Conservation (phyloP, 2,113 vertebrate species). For the Centropus bengalensis region DNA sequence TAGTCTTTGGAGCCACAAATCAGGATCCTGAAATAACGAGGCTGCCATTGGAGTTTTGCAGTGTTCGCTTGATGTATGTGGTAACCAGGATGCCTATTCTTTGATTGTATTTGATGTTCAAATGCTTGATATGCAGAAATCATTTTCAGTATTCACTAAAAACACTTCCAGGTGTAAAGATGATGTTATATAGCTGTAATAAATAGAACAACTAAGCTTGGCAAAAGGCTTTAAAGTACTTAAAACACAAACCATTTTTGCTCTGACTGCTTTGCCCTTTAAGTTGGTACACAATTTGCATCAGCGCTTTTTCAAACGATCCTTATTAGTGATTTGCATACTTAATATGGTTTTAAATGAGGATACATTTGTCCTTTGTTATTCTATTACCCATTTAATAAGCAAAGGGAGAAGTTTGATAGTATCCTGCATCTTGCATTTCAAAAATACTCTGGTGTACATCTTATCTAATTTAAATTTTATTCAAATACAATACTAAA, state of each 20-base stretch:
- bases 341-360: slow-evolving; percentile 41
- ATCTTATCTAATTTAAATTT: slow-evolving; percentile 36
- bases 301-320: neutral
- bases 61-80: neutral
- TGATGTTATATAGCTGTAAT: neutral
- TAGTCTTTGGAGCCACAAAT: neutral
- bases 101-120: neutral
- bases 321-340: slow-evolving; percentile 42
- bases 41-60: neutral
- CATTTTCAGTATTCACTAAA: neutral
- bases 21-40: neutral
- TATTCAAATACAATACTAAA: slow-evolving; percentile 28
- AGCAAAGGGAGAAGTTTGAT: neutral
- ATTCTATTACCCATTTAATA: slow-evolving; percentile 3
- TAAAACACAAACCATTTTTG: slow-evolving; percentile 34
- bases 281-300: slow-evolving; percentile 3
- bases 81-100: neutral
- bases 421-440: neutral
- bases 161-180: neutral
- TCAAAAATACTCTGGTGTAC: neutral
- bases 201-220: neutral
- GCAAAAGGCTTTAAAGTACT: slow-evolving; percentile 38
- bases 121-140: slow-evolving; percentile 14
- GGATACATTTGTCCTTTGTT: neutral
- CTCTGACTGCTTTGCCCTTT: neutral